phyloP scores from a whole-genome alignment of 2,113 vertebrate genomes.

The Grammomys surdaster region DNA sequence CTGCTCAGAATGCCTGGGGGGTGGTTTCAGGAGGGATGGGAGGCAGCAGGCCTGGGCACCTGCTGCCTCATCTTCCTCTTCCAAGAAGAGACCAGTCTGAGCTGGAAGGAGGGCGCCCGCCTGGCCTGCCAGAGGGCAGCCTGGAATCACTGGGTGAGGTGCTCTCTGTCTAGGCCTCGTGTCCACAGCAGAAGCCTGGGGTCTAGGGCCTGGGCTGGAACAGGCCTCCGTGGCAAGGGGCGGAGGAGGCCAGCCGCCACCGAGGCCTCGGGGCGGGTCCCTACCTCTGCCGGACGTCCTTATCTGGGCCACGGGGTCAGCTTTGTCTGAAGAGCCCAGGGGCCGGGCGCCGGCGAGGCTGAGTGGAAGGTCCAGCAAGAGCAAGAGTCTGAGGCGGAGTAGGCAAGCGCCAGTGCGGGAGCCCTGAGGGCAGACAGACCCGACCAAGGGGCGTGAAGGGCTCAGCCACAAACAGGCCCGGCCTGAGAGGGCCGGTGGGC shows the following conservation, averaged over 20 bases:
- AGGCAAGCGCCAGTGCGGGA: conserved; percentile 84
- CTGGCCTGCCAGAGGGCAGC: conserved; percentile 80
- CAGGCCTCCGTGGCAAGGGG: conserved; percentile 80
- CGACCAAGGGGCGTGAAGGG: conserved; percentile 82
- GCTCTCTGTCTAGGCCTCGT: conserved; percentile 79
- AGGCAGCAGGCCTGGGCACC: conserved; percentile 76
- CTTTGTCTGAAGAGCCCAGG: conserved; percentile 86
- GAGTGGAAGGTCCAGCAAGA: conserved; percentile 85
- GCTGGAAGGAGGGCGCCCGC: conserved; percentile 78
- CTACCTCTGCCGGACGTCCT: conserved; percentile 85
- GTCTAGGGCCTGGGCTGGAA: conserved; percentile 81
- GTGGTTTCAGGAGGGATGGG: conserved; percentile 77
- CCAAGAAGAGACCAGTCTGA: conserved; percentile 83
- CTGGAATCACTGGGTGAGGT: conserved; percentile 81
- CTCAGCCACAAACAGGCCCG: conserved; percentile 77
- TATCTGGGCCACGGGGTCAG: conserved; percentile 86
- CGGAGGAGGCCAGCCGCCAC: conserved; percentile 82
- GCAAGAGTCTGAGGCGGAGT: conserved; percentile 85
- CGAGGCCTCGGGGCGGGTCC: conserved; percentile 83
- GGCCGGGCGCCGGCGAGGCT: conserved; percentile 83
- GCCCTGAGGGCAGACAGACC: conserved; percentile 86
- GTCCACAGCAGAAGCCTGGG: conserved; percentile 76
- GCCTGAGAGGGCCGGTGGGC: conserved; percentile 72
- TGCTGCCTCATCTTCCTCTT: conserved; percentile 83
- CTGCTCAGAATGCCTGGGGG: conserved; percentile 78